Percentiles rank a stretch among this genome's conserved stretches.
Evolutionary conservation across 2,888 invertebrate species (phyloP).

Genomic region (Cephus spinipes): DNA sequence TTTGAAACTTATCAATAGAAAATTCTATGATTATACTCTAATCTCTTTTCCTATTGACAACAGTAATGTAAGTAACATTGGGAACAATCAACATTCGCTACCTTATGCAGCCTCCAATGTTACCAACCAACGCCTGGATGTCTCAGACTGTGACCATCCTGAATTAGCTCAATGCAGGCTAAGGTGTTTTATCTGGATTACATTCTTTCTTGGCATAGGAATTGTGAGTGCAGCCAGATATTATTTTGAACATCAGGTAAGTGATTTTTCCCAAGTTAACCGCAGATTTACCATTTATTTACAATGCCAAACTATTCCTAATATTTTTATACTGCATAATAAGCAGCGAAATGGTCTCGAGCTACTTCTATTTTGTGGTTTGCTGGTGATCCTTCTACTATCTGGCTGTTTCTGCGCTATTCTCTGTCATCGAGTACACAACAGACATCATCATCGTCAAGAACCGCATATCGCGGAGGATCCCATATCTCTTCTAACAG

Average conservation of each 20-base stretch:
- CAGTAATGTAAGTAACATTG: slow-evolving; percentile 51
- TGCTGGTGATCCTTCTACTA: slow-evolving; percentile 55
- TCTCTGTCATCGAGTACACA: slow-evolving; percentile 46
- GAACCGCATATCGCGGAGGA: slow-evolving; percentile 44
- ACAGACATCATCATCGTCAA: slow-evolving; percentile 32
- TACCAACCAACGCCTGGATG: slow-evolving; percentile 65
- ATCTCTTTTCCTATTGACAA: slow-evolving; percentile 22
- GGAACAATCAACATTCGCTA: slow-evolving; percentile 49
- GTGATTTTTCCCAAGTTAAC: slow-evolving; percentile 10
- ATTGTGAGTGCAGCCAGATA: slow-evolving; percentile 80
- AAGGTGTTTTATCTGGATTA: slow-evolving; percentile 76
- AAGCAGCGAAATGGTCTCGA: slow-evolving; percentile 70
- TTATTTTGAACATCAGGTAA: slow-evolving; percentile 77
- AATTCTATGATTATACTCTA: slow-evolving; percentile 1
- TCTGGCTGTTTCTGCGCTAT: slow-evolving; percentile 57
- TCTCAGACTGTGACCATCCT: slow-evolving; percentile 77
- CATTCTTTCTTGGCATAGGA: slow-evolving; percentile 76
- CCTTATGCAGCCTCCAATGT: slow-evolving; percentile 44
- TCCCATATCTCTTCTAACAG: slow-evolving; percentile 43
- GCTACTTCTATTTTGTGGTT: slow-evolving; percentile 70
- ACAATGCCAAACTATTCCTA: background rate
- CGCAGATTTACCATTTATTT: no score
- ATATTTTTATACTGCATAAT: background rate
- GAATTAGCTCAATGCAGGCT: slow-evolving; percentile 71
- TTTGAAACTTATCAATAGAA: background rate